Conservation (phyloP, 2,888 invertebrate genomes). For the Mellilla xanthometata region DNA sequence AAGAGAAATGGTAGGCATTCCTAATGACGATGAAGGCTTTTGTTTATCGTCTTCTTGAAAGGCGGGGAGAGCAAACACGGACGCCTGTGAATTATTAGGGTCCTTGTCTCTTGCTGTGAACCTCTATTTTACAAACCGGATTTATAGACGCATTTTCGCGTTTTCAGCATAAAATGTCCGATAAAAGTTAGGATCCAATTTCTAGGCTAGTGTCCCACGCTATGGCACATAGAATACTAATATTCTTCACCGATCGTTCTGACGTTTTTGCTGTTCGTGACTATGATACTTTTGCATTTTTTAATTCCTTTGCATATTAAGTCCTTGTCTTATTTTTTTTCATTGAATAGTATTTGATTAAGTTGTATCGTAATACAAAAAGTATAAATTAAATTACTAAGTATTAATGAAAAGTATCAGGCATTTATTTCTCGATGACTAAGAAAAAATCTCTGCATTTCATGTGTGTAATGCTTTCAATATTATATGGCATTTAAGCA, state of each 20-base stretch:
- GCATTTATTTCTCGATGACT: too few species aligned
- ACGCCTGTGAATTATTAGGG: constrained; percentile 17
- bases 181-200: neutral
- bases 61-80: constrained; percentile 9
- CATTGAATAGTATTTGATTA: too few species aligned
- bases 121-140: constrained; percentile 25
- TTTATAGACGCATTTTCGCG: constrained; percentile 30
- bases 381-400: too few species aligned
- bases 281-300: neutral
- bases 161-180: constrained; percentile 7
- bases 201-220: neutral
- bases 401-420: too few species aligned
- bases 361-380: too few species aligned
- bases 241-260: neutral
- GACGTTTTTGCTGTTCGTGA: neutral
- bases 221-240: neutral
- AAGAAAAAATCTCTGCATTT: too few species aligned
- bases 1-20: neutral
- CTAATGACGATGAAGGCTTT: constrained; percentile 4
- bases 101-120: constrained; percentile 9
- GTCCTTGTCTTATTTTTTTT: too few species aligned
- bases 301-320: too few species aligned
- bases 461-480: too few species aligned
- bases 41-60: constrained; percentile 14
- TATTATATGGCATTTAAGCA: too few species aligned